Percentiles rank a stretch among this genome's conserved stretches.
Evolutionary conservation across 2,797 vertebrate species (phyloP).

Genomic region (Ataeniobius toweri): DNA sequence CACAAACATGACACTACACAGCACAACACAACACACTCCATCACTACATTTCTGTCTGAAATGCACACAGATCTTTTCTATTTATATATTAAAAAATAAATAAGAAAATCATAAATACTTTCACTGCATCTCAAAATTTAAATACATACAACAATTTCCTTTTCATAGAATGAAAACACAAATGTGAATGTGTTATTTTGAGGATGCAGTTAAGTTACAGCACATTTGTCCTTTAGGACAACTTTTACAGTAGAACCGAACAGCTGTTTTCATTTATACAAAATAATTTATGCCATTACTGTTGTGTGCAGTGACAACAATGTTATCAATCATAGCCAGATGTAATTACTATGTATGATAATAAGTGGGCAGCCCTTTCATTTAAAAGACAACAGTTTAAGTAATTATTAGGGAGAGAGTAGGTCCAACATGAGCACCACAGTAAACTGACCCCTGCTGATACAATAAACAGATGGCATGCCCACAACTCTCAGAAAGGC

Average conservation of each 20-base stretch:
- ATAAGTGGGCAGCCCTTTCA: background rate
- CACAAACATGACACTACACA: conserved; percentile 35
- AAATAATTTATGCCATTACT: conserved; percentile 14
- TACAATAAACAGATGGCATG: conserved; percentile 62
- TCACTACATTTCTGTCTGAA: conserved; percentile 31
- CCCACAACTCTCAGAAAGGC: conserved; percentile 52
- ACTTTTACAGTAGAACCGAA: background rate
- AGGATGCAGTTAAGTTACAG: background rate
- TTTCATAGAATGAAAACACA: background rate
- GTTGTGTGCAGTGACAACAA: background rate
- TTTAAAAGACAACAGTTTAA: conserved; percentile 20
- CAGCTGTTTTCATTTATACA: conserved; percentile 13
- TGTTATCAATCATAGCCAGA: conserved; percentile 18
- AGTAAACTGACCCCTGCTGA: conserved; percentile 58
- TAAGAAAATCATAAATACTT: background rate
- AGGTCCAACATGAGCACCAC: conserved; percentile 41
- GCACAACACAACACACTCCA: conserved; percentile 24
- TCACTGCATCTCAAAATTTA: background rate
- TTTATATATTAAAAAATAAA: background rate
- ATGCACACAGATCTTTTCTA: conserved; percentile 30
- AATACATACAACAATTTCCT: background rate
- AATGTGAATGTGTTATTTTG: background rate
- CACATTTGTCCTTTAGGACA: background rate
- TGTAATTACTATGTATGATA: conserved; percentile 15
- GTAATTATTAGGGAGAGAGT: conserved; percentile 45